A percentile compares a stretch with the other conserved stretches of the same genome.
phyloP scores from a whole-genome alignment of 2,113 vertebrate species.

The Orycteropus afer region DNA sequence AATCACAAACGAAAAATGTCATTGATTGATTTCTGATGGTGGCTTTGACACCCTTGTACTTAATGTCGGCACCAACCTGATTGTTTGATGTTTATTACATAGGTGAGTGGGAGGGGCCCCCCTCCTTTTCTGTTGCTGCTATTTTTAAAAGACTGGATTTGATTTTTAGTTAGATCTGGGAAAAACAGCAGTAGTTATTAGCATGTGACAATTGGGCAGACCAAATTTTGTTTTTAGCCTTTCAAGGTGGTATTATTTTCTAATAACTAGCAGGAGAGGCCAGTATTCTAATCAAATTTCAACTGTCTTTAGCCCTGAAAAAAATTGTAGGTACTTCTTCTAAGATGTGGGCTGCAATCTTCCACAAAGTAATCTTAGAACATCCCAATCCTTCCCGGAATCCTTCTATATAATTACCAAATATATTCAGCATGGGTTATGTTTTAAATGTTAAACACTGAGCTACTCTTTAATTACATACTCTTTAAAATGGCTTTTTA shows the following conservation, averaged over 20 bases:
- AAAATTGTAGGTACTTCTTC: not conserved
- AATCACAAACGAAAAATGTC: slow-evolving; percentile 74
- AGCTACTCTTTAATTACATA: slow-evolving; percentile 50
- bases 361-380: not conserved
- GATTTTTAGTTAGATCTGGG: slow-evolving; percentile 55
- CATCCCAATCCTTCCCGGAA: not conserved
- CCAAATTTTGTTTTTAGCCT: slow-evolving; percentile 10
- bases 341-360: not conserved
- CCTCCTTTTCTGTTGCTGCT: slow-evolving; percentile 62
- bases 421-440: not conserved
- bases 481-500: slow-evolving; percentile 54
- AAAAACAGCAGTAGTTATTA: slow-evolving; percentile 31
- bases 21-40: slow-evolving; percentile 82
- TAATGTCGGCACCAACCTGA: slow-evolving; percentile 65
- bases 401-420: not conserved
- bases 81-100: slow-evolving; percentile 78
- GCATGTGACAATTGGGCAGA: slow-evolving; percentile 49
- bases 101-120: slow-evolving; percentile 67
- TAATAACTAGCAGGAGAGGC: slow-evolving; percentile 3
- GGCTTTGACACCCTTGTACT: slow-evolving; percentile 69
- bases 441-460: slow-evolving; percentile 15
- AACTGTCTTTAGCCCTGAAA: not conserved
- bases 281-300: slow-evolving; percentile 33
- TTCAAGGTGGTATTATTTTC: slow-evolving; percentile 24
- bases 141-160: slow-evolving; percentile 57